phyloP scores from a whole-genome alignment of 2,888 invertebrate species.

The Teleogryllus oceanicus region DNA sequence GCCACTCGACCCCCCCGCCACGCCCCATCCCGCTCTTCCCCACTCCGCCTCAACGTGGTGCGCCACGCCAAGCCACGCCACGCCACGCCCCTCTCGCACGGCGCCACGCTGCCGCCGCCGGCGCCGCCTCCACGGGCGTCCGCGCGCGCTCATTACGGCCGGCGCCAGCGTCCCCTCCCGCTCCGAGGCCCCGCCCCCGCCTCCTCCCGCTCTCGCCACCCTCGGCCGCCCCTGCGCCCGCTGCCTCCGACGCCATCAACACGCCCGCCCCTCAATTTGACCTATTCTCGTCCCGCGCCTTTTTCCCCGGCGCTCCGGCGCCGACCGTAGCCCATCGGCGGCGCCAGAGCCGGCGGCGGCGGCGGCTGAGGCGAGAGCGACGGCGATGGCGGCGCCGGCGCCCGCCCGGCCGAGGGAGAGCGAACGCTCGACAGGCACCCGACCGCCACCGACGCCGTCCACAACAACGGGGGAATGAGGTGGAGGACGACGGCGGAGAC shows the following conservation, averaged over 20 bases:
- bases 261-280: neutral
- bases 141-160: slow-evolving; percentile 1
- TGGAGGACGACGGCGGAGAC: too few species aligned
- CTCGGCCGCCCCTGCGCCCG: neutral
- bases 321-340: neutral
- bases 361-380: neutral
- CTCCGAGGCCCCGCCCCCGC: neutral
- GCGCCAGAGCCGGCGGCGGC: neutral
- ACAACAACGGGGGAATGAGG: too few species aligned
- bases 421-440: too few species aligned
- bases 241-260: neutral
- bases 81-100: too few species aligned
- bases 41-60: too few species aligned
- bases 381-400: neutral
- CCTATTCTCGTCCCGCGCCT: slow-evolving; percentile 10
- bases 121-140: neutral
- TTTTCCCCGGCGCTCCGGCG: neutral
- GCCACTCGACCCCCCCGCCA: too few species aligned
- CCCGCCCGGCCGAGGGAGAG: too few species aligned
- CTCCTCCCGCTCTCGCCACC: neutral
- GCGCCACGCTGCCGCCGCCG: neutral
- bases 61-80: too few species aligned
- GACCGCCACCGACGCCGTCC: too few species aligned
- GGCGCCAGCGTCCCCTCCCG: neutral
- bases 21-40: too few species aligned